A percentile compares a stretch with the other conserved stretches of the same genome.
Evolutionary conservation across 1,140 invertebrate genomes (phyloP).

Genomic region (Drosophila rhopaloa): DNA sequence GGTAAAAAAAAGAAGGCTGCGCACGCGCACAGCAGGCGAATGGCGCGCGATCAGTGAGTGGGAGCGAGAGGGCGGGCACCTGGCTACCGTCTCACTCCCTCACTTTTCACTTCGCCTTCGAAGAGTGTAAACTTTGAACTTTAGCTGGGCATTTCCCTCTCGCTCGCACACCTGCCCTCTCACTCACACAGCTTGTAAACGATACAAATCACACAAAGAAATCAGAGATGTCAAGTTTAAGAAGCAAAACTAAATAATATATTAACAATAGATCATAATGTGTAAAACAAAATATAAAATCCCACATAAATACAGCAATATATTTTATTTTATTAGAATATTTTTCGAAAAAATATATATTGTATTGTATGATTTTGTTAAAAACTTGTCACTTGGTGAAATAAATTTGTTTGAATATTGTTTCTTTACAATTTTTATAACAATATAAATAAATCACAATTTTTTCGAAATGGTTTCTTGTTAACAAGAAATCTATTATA

Average conservation of each 20-base stretch:
- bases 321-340: too few relatives aligned
- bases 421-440: too few relatives aligned
- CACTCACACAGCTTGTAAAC: constrained; percentile 54
- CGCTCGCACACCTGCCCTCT: not conserved
- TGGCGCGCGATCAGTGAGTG: constrained; percentile 42
- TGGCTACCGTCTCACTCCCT: not conserved
- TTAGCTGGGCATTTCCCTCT: not conserved
- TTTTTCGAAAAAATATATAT: too few relatives aligned
- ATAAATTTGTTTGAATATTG: too few relatives aligned
- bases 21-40: constrained; percentile 76
- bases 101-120: not conserved
- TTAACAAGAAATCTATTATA: too few relatives aligned
- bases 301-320: too few relatives aligned
- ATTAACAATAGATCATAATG: too few relatives aligned
- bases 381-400: too few relatives aligned
- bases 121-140: constrained; percentile 48
- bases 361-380: too few relatives aligned
- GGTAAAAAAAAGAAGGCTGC: constrained; percentile 33
- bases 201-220: constrained; percentile 66
- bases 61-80: constrained; percentile 6
- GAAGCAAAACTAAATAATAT: not conserved
- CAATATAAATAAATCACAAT: too few relatives aligned
- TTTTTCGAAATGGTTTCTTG: too few relatives aligned
- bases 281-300: too few relatives aligned
- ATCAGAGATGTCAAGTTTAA: not conserved